These are phyloP conservation scores for Caenorhabditis elegans DNA, from an alignment of 1,140 invertebrate genomes.

Conservation along the genomic window WBcel235 BX284603.4:8265501-8266000, in stretches of 20 bases:
- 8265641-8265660: not conserved
- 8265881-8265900: too few species aligned
- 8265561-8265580: not conserved
- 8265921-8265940: not conserved
- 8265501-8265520: not conserved
- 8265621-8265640: not conserved
- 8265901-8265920: too few species aligned
- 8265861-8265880: too few species aligned
- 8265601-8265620: not conserved
- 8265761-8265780: too few species aligned
- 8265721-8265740: not conserved
- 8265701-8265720: not conserved
- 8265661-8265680: not conserved
- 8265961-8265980: too few species aligned
- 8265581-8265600: not conserved
- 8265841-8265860: not conserved
- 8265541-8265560: not conserved
- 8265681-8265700: not conserved
- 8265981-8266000: too few species aligned
- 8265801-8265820: too few species aligned
- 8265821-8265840: not conserved
- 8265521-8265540: not conserved
- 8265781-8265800: too few species aligned
- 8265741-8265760: too few species aligned
- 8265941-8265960: not conserved